Conservation (phyloP, 1,140 invertebrate genomes). For the Melanaphis sacchari region DNA sequence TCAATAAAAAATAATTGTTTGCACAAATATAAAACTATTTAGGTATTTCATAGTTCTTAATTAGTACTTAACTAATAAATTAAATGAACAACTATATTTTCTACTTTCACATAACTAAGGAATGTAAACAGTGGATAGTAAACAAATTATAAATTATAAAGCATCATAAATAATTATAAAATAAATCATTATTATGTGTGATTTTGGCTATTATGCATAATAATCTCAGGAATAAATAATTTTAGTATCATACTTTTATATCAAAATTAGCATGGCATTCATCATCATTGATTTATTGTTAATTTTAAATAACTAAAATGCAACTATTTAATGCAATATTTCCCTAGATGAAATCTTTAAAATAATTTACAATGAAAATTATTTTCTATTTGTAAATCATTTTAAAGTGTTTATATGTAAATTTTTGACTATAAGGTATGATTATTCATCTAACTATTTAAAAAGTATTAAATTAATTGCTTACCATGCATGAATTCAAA, state of each 20-base stretch:
- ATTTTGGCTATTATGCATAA: background rate
- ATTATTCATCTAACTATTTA: background rate
- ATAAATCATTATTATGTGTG: no score
- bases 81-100: background rate
- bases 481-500: slow-evolving; percentile 99
- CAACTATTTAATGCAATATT: background rate
- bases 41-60: no score
- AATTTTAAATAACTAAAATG: background rate
- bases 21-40: no score
- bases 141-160: background rate
- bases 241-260: slow-evolving; percentile 2
- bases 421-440: background rate
- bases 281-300: slow-evolving; percentile 9
- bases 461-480: slow-evolving; percentile 59
- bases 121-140: background rate
- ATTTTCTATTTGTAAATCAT: background rate
- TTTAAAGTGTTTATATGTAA: background rate
- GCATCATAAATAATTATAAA: background rate
- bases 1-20: no score
- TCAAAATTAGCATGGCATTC: slow-evolving; percentile 53
- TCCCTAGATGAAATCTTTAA: background rate
- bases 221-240: background rate
- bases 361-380: background rate
- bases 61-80: background rate
- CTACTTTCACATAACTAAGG: background rate